Conservation (phyloP, 2,888 invertebrate genomes). For the Chrysolina haemoptera region DNA sequence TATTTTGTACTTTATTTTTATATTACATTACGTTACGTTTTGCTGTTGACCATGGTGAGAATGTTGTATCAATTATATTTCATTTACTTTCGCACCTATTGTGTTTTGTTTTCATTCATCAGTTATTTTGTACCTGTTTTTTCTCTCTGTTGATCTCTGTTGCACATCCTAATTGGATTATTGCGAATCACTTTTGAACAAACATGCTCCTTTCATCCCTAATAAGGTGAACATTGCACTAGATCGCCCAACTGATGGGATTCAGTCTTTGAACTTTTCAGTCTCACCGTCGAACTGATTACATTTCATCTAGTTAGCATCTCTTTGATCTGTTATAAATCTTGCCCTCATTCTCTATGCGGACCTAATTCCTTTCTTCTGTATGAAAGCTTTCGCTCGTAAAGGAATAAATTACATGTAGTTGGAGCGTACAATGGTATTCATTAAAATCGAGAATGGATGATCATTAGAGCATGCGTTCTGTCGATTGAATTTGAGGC, state of each 20-base stretch:
- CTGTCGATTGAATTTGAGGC: not conserved
- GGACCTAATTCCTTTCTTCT: conserved; percentile 5
- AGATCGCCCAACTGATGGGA: not conserved
- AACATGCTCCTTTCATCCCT: not conserved
- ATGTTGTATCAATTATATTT: too few relatives aligned
- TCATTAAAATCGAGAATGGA: not conserved
- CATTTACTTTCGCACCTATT: too few relatives aligned
- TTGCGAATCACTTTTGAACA: not conserved
- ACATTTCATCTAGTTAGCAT: conserved; percentile 19
- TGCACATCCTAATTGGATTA: not conserved
- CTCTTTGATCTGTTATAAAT: conserved; percentile 18
- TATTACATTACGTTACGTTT: too few relatives aligned
- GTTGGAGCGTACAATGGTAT: conserved; percentile 1
- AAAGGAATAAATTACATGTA: conserved; percentile 4
- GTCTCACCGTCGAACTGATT: not conserved
- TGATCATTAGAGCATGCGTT: not conserved
- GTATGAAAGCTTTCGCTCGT: not conserved
- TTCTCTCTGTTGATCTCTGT: too few relatives aligned
- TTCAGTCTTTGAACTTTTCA: not conserved
- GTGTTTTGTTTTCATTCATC: too few relatives aligned
- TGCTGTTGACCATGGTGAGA: too few relatives aligned
- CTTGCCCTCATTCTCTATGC: conserved; percentile 4
- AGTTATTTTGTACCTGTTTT: too few relatives aligned
- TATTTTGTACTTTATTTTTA: too few relatives aligned
- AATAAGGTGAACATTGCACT: not conserved